Conservation (phyloP, 2,797 vertebrate genomes). For the Myoxocephalus aenaeus region DNA sequence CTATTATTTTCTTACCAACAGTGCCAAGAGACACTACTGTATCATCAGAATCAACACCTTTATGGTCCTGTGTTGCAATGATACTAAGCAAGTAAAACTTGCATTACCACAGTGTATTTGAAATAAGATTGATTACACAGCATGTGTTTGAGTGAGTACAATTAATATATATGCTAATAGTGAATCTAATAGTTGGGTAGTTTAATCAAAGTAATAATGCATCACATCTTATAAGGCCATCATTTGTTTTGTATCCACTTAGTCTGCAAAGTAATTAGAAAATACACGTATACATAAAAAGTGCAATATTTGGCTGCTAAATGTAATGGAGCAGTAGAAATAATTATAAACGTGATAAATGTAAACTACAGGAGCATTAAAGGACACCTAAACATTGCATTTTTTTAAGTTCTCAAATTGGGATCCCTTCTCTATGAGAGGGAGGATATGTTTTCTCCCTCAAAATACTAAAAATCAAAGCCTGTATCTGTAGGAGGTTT, state of each 20-base stretch:
- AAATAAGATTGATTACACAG: neutral
- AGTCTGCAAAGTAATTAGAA: neutral
- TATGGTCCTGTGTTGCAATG: neutral
- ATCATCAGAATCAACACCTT: neutral
- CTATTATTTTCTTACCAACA: slow-evolving; percentile 15
- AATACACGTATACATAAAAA: neutral
- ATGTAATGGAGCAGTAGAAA: neutral
- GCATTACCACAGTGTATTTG: neutral
- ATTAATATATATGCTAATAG: neutral
- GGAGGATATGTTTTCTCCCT: neutral
- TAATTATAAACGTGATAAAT: neutral
- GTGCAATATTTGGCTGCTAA: neutral
- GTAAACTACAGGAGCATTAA: neutral
- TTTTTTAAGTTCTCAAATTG: neutral
- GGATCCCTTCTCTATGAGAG: neutral
- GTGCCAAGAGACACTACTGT: neutral
- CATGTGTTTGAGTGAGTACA: neutral
- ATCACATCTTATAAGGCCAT: neutral
- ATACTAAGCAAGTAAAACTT: neutral
- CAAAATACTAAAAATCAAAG: slow-evolving; percentile 1
- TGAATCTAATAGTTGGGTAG: neutral
- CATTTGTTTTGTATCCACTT: neutral
- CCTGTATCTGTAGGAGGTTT: neutral
- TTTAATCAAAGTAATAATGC: neutral
- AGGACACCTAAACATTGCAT: neutral